phyloP scores from a whole-genome alignment of 53 echinoderm and acorn worm genomes.

The Holothuria scabra region DNA sequence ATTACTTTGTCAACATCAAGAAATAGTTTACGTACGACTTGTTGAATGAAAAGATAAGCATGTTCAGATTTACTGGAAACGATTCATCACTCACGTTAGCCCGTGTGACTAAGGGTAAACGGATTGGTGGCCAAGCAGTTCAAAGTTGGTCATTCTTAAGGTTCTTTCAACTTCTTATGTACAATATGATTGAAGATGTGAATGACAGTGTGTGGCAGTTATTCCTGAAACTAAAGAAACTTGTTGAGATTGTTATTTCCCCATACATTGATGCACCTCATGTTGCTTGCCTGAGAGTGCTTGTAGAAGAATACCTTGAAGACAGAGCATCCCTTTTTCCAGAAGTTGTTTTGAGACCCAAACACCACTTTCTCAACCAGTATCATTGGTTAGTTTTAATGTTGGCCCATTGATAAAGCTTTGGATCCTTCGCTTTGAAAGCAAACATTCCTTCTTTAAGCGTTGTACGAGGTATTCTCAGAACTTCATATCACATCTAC shows the following conservation, averaged over 20 bases:
- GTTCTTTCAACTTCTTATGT: neutral
- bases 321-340: slow-evolving; percentile 42
- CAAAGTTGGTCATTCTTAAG: slow-evolving; percentile 5
- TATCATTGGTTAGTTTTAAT: slow-evolving; percentile 41
- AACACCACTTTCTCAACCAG: slow-evolving; percentile 52
- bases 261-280: neutral
- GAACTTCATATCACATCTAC: slow-evolving; percentile 59
- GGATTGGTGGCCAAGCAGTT: slow-evolving; percentile 1
- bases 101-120: slow-evolving; percentile 2
- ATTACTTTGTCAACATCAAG: slow-evolving; percentile 50
- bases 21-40: slow-evolving; percentile 41
- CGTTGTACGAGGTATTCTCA: slow-evolving; percentile 41
- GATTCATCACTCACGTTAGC: slow-evolving; percentile 27
- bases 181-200: neutral
- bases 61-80: slow-evolving; percentile 30
- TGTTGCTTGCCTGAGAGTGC: slow-evolving; percentile 23
- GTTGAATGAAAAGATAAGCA: slow-evolving; percentile 39
- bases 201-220: slow-evolving; percentile 31
- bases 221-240: slow-evolving; percentile 45
- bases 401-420: slow-evolving; percentile 64
- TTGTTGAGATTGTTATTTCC: slow-evolving; percentile 49
- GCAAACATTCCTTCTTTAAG: no score
- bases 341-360: slow-evolving; percentile 41
- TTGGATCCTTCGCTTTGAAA: slow-evolving; percentile 65
- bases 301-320: slow-evolving; percentile 43